phyloP scores from a whole-genome alignment of 2,888 invertebrate genomes.

The Tromatobia lineatoria region DNA sequence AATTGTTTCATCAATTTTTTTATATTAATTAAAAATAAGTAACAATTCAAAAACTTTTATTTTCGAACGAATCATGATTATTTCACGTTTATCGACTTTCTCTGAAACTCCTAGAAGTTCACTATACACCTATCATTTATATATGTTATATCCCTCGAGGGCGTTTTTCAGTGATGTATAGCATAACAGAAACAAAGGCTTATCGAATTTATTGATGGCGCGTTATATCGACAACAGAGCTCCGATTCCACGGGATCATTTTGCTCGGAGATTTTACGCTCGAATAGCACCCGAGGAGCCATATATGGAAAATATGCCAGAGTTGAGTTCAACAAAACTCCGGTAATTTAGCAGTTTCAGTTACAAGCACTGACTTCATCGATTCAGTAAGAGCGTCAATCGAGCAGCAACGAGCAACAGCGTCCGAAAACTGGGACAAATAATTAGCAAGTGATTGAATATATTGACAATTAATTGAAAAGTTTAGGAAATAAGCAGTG shows the following conservation, averaged over 20 bases:
- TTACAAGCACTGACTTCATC: not conserved
- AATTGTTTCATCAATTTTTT: not conserved
- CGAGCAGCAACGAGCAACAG: conserved; percentile 6
- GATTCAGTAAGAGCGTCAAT: not conserved
- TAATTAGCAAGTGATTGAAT: no score
- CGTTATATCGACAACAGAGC: conserved; percentile 26
- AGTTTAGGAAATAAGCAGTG: no score
- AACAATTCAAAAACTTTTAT: not conserved
- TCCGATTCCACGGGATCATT: conserved; percentile 25
- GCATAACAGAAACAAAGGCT: conserved; percentile 34
- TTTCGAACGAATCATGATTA: not conserved
- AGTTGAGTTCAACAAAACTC: not conserved
- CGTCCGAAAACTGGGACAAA: no score
- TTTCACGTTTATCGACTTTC: not conserved
- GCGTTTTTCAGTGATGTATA: conserved; percentile 23
- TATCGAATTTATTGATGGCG: conserved; percentile 49
- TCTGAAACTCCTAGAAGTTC: not conserved
- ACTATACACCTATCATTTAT: not conserved
- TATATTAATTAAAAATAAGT: not conserved
- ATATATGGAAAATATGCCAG: not conserved
- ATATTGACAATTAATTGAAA: no score
- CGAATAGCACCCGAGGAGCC: conserved; percentile 1
- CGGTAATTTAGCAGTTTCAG: conserved; percentile 19
- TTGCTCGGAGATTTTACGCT: conserved; percentile 18
- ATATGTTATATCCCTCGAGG: conserved; percentile 28